These are phyloP conservation scores for Chrysotoxum bicinctum DNA, from an alignment of 2,888 invertebrate species.

Conservation along the genomic window DNA sequence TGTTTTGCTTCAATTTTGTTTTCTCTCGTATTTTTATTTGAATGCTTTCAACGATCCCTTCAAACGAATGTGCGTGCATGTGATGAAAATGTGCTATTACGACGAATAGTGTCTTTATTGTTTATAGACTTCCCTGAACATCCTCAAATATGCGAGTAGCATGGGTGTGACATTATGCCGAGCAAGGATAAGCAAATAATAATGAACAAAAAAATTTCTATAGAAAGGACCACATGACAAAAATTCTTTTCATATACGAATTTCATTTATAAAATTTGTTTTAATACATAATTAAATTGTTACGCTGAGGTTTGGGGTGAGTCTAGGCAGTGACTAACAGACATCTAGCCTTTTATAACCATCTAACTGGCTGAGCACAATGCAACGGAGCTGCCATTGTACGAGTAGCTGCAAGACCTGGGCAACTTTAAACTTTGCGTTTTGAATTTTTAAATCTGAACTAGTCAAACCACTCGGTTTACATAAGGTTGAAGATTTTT, in stretches of 20 bases:
- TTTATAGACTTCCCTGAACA: background rate
- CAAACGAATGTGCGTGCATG: background rate
- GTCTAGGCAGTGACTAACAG: no score
- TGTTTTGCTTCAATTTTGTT: background rate
- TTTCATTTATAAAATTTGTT: background rate
- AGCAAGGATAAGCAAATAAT: conserved; percentile 9
- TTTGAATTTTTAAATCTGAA: no score
- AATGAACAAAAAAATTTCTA: background rate
- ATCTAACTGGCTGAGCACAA: no score
- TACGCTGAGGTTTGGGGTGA: no score
- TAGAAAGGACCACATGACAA: background rate
- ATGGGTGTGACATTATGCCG: conserved; percentile 13
- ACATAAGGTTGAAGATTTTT: no score
- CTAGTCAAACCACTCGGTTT: no score
- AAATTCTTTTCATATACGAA: background rate
- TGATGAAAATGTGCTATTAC: conserved; percentile 4
- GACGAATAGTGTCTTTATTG: conserved; percentile 1
- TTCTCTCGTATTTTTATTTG: background rate
- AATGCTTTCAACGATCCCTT: background rate
- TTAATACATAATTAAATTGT: no score
- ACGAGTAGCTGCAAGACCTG: no score
- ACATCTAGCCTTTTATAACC: no score
- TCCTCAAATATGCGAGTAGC: background rate
- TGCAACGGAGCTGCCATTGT: no score
- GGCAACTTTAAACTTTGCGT: no score